These are phyloP conservation scores for Xiphydria camelus DNA, from an alignment of 2,888 invertebrate species.

Conservation along the genomic window DNA sequence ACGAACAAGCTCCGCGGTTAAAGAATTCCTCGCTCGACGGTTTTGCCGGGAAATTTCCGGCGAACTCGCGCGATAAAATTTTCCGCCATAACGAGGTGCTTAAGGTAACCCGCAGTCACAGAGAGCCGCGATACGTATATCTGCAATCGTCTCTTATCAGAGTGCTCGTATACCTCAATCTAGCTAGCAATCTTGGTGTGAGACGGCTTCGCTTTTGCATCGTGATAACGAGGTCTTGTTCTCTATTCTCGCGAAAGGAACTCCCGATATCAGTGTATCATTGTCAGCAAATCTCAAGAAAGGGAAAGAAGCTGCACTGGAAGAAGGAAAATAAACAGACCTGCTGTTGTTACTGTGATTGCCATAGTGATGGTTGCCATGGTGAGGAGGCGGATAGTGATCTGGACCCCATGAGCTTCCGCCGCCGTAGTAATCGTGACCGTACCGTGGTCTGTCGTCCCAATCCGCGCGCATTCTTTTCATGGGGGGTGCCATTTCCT, in stretches of 20 bases:
- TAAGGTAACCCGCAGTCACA: background rate
- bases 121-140: background rate
- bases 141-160: background rate
- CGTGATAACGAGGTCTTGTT: slow-evolving; percentile 1
- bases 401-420: slow-evolving; percentile 46
- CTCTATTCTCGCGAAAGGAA: too few species aligned
- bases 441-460: slow-evolving; percentile 61
- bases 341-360: slow-evolving; percentile 58
- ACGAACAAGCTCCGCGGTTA: too few species aligned
- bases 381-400: slow-evolving; percentile 60
- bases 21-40: too few species aligned
- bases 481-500: slow-evolving; percentile 75
- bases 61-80: too few species aligned
- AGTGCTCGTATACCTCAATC: slow-evolving; percentile 37
- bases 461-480: slow-evolving; percentile 78
- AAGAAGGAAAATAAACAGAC: slow-evolving; percentile 30
- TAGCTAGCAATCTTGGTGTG: slow-evolving; percentile 47
- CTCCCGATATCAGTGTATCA: too few species aligned
- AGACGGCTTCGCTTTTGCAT: slow-evolving; percentile 42
- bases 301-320: slow-evolving; percentile 11
- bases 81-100: slow-evolving; percentile 4
- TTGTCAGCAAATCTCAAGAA: too few species aligned
- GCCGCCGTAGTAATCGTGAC: slow-evolving; percentile 46
- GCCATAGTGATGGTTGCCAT: slow-evolving; percentile 66
- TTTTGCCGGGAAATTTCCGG: too few species aligned